phyloP scores from a whole-genome alignment of 2,888 invertebrate genomes.

The Melanchra persicariae region DNA sequence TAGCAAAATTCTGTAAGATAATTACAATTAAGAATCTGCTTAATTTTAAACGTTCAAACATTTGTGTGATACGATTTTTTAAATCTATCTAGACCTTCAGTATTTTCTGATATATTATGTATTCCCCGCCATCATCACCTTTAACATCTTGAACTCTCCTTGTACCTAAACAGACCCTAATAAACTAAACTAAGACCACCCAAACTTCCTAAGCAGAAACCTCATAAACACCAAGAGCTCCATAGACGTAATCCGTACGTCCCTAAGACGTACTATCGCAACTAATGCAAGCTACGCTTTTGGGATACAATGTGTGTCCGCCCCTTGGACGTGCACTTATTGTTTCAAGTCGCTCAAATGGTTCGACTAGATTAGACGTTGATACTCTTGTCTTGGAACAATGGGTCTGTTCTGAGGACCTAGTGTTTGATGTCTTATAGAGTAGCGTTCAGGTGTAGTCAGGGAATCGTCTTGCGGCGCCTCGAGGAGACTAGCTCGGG shows the following conservation, averaged over 20 bases:
- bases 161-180: slow-evolving; percentile 17
- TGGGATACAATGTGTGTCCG: slow-evolving; percentile 53
- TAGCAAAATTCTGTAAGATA: background rate
- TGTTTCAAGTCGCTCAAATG: slow-evolving; percentile 66
- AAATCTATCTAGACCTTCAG: background rate
- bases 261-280: slow-evolving; percentile 17
- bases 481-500: slow-evolving; percentile 1
- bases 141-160: background rate
- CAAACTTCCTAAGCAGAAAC: slow-evolving; percentile 27
- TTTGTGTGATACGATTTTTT: background rate
- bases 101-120: background rate
- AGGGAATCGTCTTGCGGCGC: slow-evolving; percentile 14
- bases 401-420: slow-evolving; percentile 44
- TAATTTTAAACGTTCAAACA: no score
- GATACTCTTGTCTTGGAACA: slow-evolving; percentile 67
- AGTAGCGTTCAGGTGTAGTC: slow-evolving; percentile 27
- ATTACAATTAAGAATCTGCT: no score
- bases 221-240: slow-evolving; percentile 38
- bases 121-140: background rate
- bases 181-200: slow-evolving; percentile 8
- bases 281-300: slow-evolving; percentile 45
- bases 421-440: slow-evolving; percentile 43
- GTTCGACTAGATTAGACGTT: slow-evolving; percentile 64
- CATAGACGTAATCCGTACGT: slow-evolving; percentile 30
- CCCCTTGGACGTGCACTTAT: slow-evolving; percentile 65